phyloP scores from a whole-genome alignment of 2,113 vertebrate species.

The Rhinopomastus cyanomelas region DNA sequence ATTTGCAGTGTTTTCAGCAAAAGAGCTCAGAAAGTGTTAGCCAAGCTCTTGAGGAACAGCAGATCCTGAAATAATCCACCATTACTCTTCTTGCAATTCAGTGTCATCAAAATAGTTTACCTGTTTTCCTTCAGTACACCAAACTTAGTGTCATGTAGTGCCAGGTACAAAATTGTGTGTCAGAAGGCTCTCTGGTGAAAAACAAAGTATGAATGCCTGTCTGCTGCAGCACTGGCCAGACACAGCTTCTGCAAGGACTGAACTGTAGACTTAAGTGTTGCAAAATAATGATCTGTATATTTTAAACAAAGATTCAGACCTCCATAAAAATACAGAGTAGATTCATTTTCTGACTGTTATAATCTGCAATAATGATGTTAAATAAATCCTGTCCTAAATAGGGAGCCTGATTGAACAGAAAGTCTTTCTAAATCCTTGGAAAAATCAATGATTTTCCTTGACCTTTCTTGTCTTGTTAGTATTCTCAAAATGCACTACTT shows the following conservation, averaged over 20 bases:
- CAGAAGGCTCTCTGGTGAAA: background rate
- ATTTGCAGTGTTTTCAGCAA: background rate
- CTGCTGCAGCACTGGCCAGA: background rate
- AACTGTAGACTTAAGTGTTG: background rate
- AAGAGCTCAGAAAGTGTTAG: background rate
- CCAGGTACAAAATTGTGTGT: background rate
- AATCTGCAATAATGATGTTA: background rate
- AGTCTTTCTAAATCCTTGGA: background rate
- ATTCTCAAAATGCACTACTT: background rate
- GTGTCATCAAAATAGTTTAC: background rate
- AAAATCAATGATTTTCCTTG: background rate
- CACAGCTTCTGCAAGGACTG: background rate
- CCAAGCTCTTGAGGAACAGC: background rate
- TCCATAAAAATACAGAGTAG: fast-evolving
- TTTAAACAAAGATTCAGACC: background rate
- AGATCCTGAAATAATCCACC: background rate
- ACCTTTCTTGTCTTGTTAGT: background rate
- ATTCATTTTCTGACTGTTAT: background rate
- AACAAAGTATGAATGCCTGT: background rate
- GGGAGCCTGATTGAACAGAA: background rate
- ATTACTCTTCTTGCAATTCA: background rate
- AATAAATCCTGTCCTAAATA: background rate
- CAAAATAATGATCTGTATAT: background rate
- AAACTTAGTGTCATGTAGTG: background rate
- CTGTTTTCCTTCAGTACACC: background rate